Evolutionary conservation across 2,113 vertebrate genomes (phyloP).

Genomic region (Perca schrenkii): DNA sequence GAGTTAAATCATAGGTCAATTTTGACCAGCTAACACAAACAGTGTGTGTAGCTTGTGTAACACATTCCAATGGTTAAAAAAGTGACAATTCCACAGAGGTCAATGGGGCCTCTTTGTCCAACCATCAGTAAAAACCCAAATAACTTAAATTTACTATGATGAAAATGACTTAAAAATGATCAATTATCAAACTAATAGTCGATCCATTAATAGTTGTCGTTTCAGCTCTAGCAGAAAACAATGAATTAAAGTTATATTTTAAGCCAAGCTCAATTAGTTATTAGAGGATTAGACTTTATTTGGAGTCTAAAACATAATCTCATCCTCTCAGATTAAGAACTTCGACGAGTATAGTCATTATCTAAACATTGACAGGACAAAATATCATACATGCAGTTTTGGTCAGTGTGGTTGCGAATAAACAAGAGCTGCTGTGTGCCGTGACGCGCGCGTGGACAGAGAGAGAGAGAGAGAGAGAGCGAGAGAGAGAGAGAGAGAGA

Average conservation of each 20-base stretch:
- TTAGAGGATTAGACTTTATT: conserved; percentile 1
- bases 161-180: neutral
- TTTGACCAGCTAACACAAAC: no score
- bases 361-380: conserved; percentile 16
- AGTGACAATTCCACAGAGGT: neutral
- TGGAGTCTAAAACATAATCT: neutral
- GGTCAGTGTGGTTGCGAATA: conserved; percentile 50
- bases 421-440: conserved; percentile 51
- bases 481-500: conserved; percentile 5
- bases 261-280: neutral
- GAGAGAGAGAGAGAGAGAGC: conserved; percentile 9
- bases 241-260: neutral
- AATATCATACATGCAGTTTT: conserved; percentile 29
- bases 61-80: neutral
- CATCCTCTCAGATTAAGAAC: neutral
- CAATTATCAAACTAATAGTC: neutral
- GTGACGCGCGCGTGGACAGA: conserved; percentile 54
- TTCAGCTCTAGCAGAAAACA: neutral
- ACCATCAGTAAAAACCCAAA: neutral
- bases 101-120: neutral
- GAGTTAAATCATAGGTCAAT: no score
- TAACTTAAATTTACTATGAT: neutral
- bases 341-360: neutral
- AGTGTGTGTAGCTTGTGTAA: no score
- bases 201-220: neutral